Percentiles rank a stretch among this genome's conserved stretches.
Evolutionary conservation across 1,140 invertebrate genomes (phyloP).

Genomic region (Panagrolaimus sp.): DNA sequence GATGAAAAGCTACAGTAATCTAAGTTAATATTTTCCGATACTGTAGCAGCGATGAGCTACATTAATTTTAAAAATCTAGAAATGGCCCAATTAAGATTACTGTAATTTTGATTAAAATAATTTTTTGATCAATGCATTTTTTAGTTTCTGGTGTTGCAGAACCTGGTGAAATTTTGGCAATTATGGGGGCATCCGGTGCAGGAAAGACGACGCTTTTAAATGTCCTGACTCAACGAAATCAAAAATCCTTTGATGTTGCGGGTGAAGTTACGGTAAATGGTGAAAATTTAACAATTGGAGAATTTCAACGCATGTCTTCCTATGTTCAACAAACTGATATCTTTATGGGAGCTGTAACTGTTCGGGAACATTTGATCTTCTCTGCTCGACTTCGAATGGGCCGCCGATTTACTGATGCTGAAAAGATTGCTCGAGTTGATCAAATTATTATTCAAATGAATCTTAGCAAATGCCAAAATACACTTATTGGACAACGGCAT

Average conservation of each 20-base stretch:
- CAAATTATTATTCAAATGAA: slow-evolving; percentile 75
- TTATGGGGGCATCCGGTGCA: slow-evolving; percentile 84
- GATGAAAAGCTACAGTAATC: too few species aligned
- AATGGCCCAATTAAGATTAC: too few species aligned
- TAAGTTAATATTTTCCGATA: too few species aligned
- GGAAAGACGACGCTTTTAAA: slow-evolving; percentile 93
- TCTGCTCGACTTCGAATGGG: slow-evolving; percentile 88
- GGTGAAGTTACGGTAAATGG: slow-evolving; percentile 41
- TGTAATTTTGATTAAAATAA: too few species aligned
- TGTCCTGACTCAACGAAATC: slow-evolving; percentile 73
- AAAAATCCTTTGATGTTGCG: slow-evolving; percentile 68
- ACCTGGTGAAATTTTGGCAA: slow-evolving; percentile 80
- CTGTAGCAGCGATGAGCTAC: too few species aligned
- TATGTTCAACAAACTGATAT: slow-evolving; percentile 92
- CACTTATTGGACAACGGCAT: slow-evolving; percentile 80
- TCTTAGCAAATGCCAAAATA: slow-evolving; percentile 62
- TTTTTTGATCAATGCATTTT: neutral
- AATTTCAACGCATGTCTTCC: slow-evolving; percentile 68
- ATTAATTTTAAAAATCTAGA: too few species aligned
- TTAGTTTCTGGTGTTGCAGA: slow-evolving; percentile 74
- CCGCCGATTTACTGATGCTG: slow-evolving; percentile 69
- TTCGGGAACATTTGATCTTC: slow-evolving; percentile 80
- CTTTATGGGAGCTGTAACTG: slow-evolving; percentile 84
- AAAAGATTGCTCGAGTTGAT: slow-evolving; percentile 78
- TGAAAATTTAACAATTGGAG: slow-evolving; percentile 24